A percentile compares a stretch with the other conserved stretches of the same genome.
These are phyloP conservation scores for Isichthys henryi DNA, from an alignment of 2,113 vertebrate species.

Conservation along the genomic window DNA sequence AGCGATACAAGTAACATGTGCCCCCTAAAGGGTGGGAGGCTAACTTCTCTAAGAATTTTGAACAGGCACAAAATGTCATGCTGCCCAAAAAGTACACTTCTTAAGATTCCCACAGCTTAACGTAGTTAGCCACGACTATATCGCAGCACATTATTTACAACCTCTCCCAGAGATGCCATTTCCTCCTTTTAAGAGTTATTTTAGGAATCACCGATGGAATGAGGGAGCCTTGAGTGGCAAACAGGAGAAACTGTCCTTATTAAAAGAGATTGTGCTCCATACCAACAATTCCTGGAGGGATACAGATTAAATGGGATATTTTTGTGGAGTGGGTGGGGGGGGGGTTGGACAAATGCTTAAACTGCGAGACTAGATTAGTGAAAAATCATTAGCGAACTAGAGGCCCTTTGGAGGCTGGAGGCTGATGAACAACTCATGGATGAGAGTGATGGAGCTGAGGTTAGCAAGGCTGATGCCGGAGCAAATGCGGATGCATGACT, in stretches of 20 bases:
- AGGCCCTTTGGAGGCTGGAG: conserved; percentile 18
- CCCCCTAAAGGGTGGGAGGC: background rate
- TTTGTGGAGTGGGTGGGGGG: conserved; percentile 28
- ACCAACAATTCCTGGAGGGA: conserved; percentile 38
- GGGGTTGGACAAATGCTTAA: conserved; percentile 5
- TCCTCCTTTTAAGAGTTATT: conserved; percentile 37
- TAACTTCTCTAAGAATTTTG: background rate
- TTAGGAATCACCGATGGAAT: conserved; percentile 34
- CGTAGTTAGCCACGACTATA: conserved; percentile 13
- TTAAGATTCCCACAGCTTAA: conserved; percentile 5
- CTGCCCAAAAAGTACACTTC: conserved; percentile 15
- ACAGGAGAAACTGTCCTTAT: conserved; percentile 40
- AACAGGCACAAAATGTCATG: background rate
- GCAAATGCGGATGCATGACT: background rate
- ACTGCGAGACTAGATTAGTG: conserved; percentile 37
- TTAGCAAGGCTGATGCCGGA: background rate
- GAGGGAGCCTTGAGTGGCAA: conserved; percentile 30
- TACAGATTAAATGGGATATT: conserved; percentile 40
- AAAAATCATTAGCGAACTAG: conserved; percentile 26
- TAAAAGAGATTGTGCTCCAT: conserved; percentile 43
- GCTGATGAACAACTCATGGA: conserved; percentile 16
- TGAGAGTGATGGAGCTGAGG: background rate
- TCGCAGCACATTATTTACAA: conserved; percentile 32
- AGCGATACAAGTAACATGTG: background rate
- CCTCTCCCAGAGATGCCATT: conserved; percentile 22